Evolutionary conservation across 2,888 invertebrate genomes (phyloP), one percentile per base, ranked within the genome.

Genomic region (Tenthredo notha): DNA sequence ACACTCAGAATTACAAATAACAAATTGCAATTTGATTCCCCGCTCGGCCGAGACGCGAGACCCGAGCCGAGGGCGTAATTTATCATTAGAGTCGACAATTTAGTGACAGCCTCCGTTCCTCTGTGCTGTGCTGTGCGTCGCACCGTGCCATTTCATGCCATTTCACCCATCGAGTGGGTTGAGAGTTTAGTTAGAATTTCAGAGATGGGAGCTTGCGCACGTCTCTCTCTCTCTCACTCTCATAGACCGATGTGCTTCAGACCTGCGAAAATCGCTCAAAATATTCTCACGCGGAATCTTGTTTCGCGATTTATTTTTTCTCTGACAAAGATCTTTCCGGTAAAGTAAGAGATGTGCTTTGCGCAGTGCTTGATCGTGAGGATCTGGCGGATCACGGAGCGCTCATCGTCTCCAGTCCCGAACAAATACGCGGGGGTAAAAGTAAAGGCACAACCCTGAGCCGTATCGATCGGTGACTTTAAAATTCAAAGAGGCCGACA

Each of bases 401-500:
- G 80, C 61, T 80, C 80, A 80, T 80, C 61, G 80, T 10, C 40
- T 43, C 21, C 47, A 43, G 84, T 86, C 85, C 86, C 86, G 84
- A 85, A 87, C 85, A 86, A 85, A 87, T 85, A 86, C 65, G 77
- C 47, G 70, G 58, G 72, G 65, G 86, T 74, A 75, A 80, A 61
- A 85, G 86, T 85, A 75, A 91, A 92, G 92, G 93, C 93, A 91
- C 92, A 93, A 92, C 93, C 92, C 90, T 91, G 90, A 90, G 92
- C 90, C 89, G 91, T 92, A 93, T 93, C 92, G 92, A 92, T 93
- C 92, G 92, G 90, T 92, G 93, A 93, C 93, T 93, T 93, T 92
- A 93, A 93, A 93, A 93, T 93, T 93, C 93, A 93, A 93, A 93
- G 93, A 93, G 93, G 93, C 93, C 93, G 93, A 93, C 93, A 93